phyloP scores from a whole-genome alignment of 2,113 vertebrate genomes.

The Aspidoscelis tigris region DNA sequence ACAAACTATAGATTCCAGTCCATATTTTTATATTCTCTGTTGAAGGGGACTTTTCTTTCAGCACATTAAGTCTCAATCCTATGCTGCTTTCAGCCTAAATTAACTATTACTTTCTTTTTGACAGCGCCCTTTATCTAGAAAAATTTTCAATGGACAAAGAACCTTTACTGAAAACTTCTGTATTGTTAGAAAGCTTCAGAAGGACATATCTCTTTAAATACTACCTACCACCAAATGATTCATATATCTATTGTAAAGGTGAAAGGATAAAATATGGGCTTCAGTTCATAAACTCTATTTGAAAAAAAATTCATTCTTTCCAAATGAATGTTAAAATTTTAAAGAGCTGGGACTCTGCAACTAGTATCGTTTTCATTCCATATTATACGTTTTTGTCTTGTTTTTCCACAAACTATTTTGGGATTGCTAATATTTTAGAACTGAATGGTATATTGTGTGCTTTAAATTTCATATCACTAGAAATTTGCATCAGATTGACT shows the following conservation, averaged over 20 bases:
- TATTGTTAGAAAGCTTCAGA: not conserved
- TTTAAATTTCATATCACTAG: not conserved
- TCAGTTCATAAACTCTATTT: slow-evolving; percentile 13
- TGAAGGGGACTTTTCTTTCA: not conserved
- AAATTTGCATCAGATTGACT: not conserved
- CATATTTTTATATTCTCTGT: not conserved
- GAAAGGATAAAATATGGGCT: slow-evolving; percentile 1
- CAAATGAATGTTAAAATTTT: not conserved
- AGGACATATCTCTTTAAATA: slow-evolving; percentile 6
- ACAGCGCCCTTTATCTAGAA: not conserved
- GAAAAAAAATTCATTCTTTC: slow-evolving; percentile 2
- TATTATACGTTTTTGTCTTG: not conserved
- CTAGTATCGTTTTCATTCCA: not conserved
- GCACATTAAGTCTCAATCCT: not conserved
- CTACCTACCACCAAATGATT: slow-evolving; percentile 15
- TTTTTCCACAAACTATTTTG: not conserved
- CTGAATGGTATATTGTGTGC: not conserved
- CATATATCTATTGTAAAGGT: slow-evolving; percentile 8
- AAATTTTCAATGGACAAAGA: slow-evolving; percentile 3
- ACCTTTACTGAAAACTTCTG: not conserved
- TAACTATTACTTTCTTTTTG: not conserved
- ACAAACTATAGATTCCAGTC: not conserved
- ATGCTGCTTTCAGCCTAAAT: not conserved
- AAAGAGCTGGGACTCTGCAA: not conserved
- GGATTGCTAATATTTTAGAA: not conserved